phyloP scores from a whole-genome alignment of 2,797 vertebrate species.

The Sphenopsis melanotis region DNA sequence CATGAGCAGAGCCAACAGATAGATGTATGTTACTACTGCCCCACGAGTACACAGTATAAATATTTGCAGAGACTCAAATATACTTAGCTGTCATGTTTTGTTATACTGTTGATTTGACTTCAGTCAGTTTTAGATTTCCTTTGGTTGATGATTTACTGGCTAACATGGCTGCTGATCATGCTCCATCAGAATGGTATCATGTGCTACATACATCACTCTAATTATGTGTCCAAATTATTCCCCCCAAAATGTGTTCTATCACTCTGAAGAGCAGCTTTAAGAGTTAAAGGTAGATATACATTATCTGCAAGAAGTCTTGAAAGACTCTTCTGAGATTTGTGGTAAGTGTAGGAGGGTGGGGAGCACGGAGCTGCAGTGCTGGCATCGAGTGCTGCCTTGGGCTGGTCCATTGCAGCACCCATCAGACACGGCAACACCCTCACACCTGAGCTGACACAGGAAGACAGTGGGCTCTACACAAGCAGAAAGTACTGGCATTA shows the following conservation, averaged over 20 bases:
- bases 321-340: background rate
- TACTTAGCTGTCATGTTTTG: constrained; percentile 7
- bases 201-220: background rate
- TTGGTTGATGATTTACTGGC: background rate
- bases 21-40: background rate
- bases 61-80: constrained; percentile 51
- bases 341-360: background rate
- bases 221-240: background rate
- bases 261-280: background rate
- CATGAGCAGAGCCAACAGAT: constrained; percentile 36
- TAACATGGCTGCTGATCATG: background rate
- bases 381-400: fast-evolving
- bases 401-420: fast-evolving
- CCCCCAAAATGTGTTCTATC: background rate
- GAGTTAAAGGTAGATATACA: background rate
- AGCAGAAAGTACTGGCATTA: fast-evolving
- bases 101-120: constrained; percentile 33
- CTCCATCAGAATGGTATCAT: background rate
- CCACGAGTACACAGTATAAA: constrained; percentile 35
- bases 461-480: background rate
- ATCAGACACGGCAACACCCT: fast-evolving
- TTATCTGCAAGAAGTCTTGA: background rate
- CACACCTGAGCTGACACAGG: background rate
- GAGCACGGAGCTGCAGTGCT: fast-evolving
- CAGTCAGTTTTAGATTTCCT: constrained; percentile 31